phyloP scores from a whole-genome alignment of 2,797 vertebrate species.

The Champsocephalus esox region DNA sequence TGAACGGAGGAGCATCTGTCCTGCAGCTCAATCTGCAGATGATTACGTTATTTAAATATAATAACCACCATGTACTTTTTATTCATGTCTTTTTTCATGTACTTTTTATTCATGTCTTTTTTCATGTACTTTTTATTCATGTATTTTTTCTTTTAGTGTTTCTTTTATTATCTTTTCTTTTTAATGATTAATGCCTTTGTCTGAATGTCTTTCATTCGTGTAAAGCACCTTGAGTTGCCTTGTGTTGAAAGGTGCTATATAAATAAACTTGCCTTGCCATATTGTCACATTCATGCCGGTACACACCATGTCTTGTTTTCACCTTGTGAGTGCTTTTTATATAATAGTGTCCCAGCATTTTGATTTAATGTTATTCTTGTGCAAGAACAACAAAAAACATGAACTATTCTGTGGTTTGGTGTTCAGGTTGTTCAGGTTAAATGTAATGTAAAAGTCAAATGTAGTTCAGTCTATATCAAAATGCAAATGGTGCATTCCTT shows the following conservation, averaged over 20 bases:
- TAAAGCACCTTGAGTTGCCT: too few species aligned
- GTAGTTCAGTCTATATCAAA: slow-evolving; percentile 6
- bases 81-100: too few species aligned
- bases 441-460: slow-evolving; percentile 10
- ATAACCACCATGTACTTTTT: slow-evolving; percentile 4
- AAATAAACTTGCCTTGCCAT: not conserved
- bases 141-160: too few species aligned
- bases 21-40: slow-evolving; percentile 42
- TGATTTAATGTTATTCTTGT: not conserved
- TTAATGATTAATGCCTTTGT: too few species aligned
- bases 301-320: not conserved
- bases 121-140: too few species aligned
- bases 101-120: too few species aligned
- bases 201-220: too few species aligned
- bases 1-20: slow-evolving; percentile 42
- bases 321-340: not conserved
- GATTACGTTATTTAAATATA: slow-evolving; percentile 28
- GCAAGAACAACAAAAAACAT: too few species aligned
- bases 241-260: too few species aligned
- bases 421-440: not conserved
- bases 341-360: not conserved
- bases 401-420: not conserved
- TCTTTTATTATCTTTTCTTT: too few species aligned
- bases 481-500: not conserved
- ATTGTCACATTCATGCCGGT: slow-evolving; percentile 14